Conservation (phyloP, 2,888 invertebrate genomes). For the Zaprionus lineosus region DNA sequence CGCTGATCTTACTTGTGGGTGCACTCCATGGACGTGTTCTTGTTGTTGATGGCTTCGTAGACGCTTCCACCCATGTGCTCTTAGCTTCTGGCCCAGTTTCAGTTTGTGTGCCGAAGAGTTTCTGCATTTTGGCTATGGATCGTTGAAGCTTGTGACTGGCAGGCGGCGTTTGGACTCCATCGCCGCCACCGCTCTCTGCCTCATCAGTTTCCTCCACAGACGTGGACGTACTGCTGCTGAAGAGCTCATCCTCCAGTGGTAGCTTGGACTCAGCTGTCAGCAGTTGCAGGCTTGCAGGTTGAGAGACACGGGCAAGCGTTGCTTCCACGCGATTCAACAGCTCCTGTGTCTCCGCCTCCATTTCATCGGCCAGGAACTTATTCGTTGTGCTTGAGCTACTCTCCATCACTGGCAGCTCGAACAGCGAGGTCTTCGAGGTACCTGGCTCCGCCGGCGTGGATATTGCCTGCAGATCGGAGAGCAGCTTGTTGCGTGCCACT, state of each 20-base stretch:
- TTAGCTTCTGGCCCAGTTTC: too few relatives aligned
- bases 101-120: slow-evolving; percentile 48
- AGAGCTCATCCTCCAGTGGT: not conserved
- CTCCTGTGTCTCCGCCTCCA: slow-evolving; percentile 32
- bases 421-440: not conserved
- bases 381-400: not conserved
- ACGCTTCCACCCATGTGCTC: too few relatives aligned
- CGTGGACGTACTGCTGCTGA: slow-evolving; percentile 7
- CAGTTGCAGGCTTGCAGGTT: slow-evolving; percentile 31
- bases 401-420: not conserved
- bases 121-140: slow-evolving; percentile 77
- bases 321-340: slow-evolving; percentile 43
- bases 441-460: not conserved
- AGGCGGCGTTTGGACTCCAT: slow-evolving; percentile 4
- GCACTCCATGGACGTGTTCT: slow-evolving; percentile 24
- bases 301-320: slow-evolving; percentile 40
- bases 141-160: slow-evolving; percentile 61
- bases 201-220: not conserved
- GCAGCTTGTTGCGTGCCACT: slow-evolving; percentile 50
- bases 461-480: slow-evolving; percentile 29
- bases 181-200: not conserved
- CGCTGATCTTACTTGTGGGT: slow-evolving; percentile 16
- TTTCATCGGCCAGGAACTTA: slow-evolving; percentile 10
- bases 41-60: not conserved
- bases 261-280: slow-evolving; percentile 15